Evolutionary conservation across 2,888 invertebrate species (phyloP).

Genomic region (Megaustenia siamemsis): DNA sequence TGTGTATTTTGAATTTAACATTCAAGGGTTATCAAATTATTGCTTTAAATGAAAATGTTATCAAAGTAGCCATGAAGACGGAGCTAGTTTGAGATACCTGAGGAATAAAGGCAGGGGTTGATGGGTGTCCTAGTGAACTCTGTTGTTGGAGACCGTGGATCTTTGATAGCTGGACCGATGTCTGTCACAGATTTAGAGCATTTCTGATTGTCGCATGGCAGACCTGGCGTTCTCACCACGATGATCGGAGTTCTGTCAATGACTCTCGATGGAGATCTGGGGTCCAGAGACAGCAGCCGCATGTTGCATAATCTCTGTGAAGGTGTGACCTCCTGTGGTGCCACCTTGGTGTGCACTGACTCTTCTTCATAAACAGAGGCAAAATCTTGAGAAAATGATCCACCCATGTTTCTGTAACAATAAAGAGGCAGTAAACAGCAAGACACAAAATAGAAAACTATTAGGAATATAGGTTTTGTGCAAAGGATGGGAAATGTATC

Average conservation of each 20-base stretch:
- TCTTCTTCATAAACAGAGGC: not conserved
- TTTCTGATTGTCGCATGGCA: not conserved
- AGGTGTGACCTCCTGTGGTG: not conserved
- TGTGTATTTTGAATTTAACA: too few relatives aligned
- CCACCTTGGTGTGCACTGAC: not conserved
- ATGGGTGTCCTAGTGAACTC: conserved; percentile 48
- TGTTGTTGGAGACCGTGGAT: conserved; percentile 38
- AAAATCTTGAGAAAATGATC: not conserved
- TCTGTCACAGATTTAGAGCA: not conserved
- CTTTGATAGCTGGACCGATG: not conserved
- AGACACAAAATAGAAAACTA: too few relatives aligned
- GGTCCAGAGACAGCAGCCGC: conserved; percentile 31
- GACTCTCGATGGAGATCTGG: conserved; percentile 35
- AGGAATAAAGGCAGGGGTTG: not conserved
- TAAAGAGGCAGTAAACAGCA: too few relatives aligned
- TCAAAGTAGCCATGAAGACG: too few relatives aligned
- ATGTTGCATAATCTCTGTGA: conserved; percentile 6
- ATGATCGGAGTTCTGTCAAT: conserved; percentile 44
- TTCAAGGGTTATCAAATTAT: too few relatives aligned
- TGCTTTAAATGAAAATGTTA: too few relatives aligned
- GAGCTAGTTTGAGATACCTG: not conserved
- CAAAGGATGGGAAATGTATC: too few relatives aligned
- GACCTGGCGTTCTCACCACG: conserved; percentile 40
- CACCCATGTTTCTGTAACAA: conserved; percentile 25
- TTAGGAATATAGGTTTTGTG: too few relatives aligned